Percentiles rank a stretch among this genome's conserved stretches.
Evolutionary conservation across 2,797 vertebrate genomes (phyloP).

Genomic region (Lacerta bilineata): DNA sequence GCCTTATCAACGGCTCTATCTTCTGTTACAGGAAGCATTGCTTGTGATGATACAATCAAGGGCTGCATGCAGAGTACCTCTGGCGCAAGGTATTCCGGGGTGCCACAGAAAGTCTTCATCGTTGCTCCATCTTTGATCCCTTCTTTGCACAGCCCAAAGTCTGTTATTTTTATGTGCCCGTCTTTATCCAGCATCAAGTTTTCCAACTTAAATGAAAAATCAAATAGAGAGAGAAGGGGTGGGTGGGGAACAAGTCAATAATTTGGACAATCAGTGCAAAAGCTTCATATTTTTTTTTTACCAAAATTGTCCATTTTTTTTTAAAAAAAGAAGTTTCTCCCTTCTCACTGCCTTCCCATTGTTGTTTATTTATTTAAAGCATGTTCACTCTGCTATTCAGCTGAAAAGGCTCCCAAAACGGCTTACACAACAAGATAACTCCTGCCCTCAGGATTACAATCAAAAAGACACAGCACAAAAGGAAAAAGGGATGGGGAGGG

Average conservation of each 20-base stretch:
- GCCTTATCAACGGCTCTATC: neutral
- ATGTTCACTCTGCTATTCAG: too few species aligned
- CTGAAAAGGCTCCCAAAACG: too few species aligned
- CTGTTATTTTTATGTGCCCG: constrained; percentile 97
- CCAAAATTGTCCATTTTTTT: too few species aligned
- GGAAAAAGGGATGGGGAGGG: too few species aligned
- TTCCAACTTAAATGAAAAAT: constrained; percentile 86
- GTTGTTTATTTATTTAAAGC: too few species aligned
- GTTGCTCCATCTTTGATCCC: constrained; percentile 97
- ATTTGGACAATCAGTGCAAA: neutral
- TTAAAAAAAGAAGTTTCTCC: too few species aligned
- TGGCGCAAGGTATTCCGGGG: constrained; percentile 96
- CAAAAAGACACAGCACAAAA: too few species aligned
- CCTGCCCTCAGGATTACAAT: too few species aligned
- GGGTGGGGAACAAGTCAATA: neutral
- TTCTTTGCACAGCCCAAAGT: constrained; percentile 98
- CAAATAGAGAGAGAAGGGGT: constrained; percentile 34
- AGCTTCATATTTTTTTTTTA: neutral
- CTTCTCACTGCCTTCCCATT: too few species aligned
- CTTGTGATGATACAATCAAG: constrained; percentile 7
- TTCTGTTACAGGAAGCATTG: neutral
- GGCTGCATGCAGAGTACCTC: constrained; percentile 83
- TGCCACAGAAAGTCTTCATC: constrained; percentile 98
- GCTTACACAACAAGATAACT: too few species aligned
- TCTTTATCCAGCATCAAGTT: constrained; percentile 99